phyloP scores from a whole-genome alignment of 2,888 invertebrate genomes.

The Eremobia ochroleuca region DNA sequence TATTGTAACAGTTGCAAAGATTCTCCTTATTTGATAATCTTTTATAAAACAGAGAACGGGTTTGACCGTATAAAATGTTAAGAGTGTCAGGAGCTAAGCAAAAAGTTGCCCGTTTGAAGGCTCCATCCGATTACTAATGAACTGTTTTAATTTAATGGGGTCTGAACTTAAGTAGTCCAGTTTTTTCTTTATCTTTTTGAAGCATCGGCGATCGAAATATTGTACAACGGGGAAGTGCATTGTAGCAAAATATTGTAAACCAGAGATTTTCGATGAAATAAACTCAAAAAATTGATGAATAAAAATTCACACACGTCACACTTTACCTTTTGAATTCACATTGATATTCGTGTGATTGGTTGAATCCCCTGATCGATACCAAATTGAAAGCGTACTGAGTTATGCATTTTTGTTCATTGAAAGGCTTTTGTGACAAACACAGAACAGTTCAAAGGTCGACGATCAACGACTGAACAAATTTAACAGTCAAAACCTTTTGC shows the following conservation, averaged over 20 bases:
- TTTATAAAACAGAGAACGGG: slow-evolving; percentile 26
- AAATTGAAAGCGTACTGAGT: not conserved
- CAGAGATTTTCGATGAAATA: not conserved
- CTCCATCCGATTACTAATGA: slow-evolving; percentile 41
- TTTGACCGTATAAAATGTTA: slow-evolving; percentile 38
- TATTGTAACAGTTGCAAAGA: not conserved
- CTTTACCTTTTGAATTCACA: not conserved
- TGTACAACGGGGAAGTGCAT: not conserved
- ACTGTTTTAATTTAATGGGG: slow-evolving; percentile 42
- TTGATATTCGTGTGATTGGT: not conserved
- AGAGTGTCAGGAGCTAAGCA: slow-evolving; percentile 20
- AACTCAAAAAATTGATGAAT: not conserved
- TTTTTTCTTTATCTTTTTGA: slow-evolving; percentile 7
- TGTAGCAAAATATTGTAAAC: not conserved
- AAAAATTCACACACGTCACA: not conserved
- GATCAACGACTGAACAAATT: slow-evolving; percentile 6
- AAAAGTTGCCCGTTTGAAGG: slow-evolving; percentile 41
- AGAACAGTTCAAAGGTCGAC: not conserved
- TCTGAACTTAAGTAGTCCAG: slow-evolving; percentile 10
- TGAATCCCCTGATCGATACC: not conserved
- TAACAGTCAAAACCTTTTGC: slow-evolving; percentile 27
- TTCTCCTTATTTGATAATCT: slow-evolving; percentile 24
- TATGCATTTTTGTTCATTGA: not conserved
- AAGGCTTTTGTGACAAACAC: not conserved
- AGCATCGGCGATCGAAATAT: not conserved